A percentile compares a stretch with the other conserved stretches of the same genome.
phyloP scores from a whole-genome alignment of 2,888 invertebrate genomes.

The Mimas tiliae region DNA sequence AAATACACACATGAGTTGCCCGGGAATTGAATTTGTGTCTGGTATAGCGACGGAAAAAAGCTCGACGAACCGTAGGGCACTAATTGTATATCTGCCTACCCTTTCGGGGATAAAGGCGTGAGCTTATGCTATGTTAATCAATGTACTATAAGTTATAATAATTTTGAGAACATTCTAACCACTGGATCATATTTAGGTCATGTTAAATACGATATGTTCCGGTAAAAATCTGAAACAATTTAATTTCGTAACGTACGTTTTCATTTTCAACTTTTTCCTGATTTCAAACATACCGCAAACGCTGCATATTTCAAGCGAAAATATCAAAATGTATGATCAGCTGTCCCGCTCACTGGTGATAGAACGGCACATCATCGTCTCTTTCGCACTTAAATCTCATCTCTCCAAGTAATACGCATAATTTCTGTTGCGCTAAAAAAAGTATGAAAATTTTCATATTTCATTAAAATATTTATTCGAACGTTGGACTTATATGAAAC shows the following conservation, averaged over 20 bases:
- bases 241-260: conserved; percentile 31
- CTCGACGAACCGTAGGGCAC: no score
- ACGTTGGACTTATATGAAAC: conserved; percentile 30
- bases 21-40: no score
- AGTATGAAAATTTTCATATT: conserved; percentile 20
- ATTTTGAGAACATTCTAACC: not conserved
- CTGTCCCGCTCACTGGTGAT: not conserved
- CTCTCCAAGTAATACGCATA: conserved; percentile 20
- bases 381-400: conserved; percentile 15
- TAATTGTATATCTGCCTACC: no score
- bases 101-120: no score
- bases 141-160: not conserved
- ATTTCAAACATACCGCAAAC: conserved; percentile 29
- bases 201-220: conserved; percentile 13
- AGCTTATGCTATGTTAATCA: no score
- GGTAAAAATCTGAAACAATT: conserved; percentile 27
- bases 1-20: no score
- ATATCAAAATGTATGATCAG: conserved; percentile 30
- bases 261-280: conserved; percentile 27
- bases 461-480: conserved; percentile 22
- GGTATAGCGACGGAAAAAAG: no score
- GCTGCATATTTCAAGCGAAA: conserved; percentile 29
- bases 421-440: conserved; percentile 20
- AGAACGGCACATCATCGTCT: not conserved
- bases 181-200: conserved; percentile 6